Evolutionary conservation across 2,888 invertebrate genomes (phyloP), one percentile per base, ranked within the genome.

Genomic region (Ischnus inquisitorius): DNA sequence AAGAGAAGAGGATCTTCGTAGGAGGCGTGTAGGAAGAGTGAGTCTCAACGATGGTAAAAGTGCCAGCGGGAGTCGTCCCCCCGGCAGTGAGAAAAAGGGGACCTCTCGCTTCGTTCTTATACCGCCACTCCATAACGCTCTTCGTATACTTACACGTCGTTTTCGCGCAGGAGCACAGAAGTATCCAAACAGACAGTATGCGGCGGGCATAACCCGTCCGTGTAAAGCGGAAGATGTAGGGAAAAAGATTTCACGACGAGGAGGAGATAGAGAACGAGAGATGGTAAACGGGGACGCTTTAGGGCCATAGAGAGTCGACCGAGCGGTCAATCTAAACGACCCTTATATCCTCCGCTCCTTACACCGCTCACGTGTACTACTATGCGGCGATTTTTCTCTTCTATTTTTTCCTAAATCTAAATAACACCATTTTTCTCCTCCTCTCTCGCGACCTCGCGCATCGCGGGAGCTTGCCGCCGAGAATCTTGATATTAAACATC

Each of bases 311-410:
- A 84, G 93, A 64, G 77, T 64, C 88, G 91, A 88, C 90, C 90
- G 88, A 90, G 88, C 91, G 93, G 93, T 93, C 93, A 93, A 92
- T 93, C 92, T 92, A 91, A 92, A 93, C 88, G 92, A 90, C 91
- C 89, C 90, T 93, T 93, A 92, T 93, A 72, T 85, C 71, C 83
- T 84, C 81, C 81, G 51, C 85, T 85, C 79, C 34, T 39, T 72
- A 43, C 60, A 39, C 16, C 46, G 10, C 41, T 46, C 39, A 34
- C 65, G 16, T 57, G 41, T 54, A 28, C 41, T 60, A 57, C 25
- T 68, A n/a, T 39, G 62, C 34, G 28, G 22, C 62, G 19, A 43
- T 60, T 22, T 22, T 39, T 48, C 10, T 43, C 16, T 54, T 76
- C 68, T 86, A 85, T 88, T 85, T 85, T 83, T 87, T 14, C 34